Evolutionary conservation across 2,797 vertebrate species (phyloP), one percentile per base, ranked within the genome.

Genomic region (Sarcophilus harrisii): DNA sequence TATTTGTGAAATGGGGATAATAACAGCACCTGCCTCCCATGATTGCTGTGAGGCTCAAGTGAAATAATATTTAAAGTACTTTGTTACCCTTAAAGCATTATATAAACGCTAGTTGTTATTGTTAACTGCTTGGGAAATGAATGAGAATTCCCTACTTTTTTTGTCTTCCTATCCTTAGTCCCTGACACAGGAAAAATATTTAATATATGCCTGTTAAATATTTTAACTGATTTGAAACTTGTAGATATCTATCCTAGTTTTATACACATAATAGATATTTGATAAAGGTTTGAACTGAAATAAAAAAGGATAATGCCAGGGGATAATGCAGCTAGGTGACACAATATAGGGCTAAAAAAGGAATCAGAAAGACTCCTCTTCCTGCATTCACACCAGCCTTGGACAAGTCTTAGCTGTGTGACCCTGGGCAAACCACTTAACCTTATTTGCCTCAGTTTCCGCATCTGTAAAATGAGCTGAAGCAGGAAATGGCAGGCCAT

Each of bases 311-410:
- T 4, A 52, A 52, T 52, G 52, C 52, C 0, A 6, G 30, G 60
- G 30, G 29, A 66, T 66, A 66, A 66, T 66, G 66, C 8, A 45
- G 66, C 73, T 87, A 87, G 73, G 73, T 38, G 73, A 2, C 18
- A 0, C n/a, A 3, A 16, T 81, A 45, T 3, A 87, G 38, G 8
- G 0, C 24, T 27, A 27, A 0, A 1, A 32, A 5, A n/a, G 32
- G 62, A 73, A n/a, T 81, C 66, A 45, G 2, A 18, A 38, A 73
- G n/a, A 81, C 38, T 9, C 18, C 21, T 24, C 58, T 58, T 59
- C 27, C 27, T 59, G 27, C 27, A 3, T 49, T 87, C 38, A 87
- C 27, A 87, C 4, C 73, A 9, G 1, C 38, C 24, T 27, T 8
- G 49, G 58, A 59, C 8, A 6, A 58, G 29, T 59, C 27, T 38